phyloP scores from a whole-genome alignment of 2,113 vertebrate genomes.

The Nycticorax nycticorax region DNA sequence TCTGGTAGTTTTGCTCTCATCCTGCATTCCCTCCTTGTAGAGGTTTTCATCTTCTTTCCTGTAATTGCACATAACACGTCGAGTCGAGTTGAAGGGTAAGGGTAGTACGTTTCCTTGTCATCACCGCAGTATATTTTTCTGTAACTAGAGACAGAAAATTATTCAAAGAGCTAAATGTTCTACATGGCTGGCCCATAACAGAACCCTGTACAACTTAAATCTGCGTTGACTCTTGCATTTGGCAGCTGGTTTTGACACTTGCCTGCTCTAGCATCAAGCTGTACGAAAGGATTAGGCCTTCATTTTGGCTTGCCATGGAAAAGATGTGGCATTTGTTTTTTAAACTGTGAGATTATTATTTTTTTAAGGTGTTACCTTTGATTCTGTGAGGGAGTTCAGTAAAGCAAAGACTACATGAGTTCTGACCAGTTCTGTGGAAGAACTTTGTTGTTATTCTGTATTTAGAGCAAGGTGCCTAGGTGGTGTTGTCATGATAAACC shows the following conservation, averaged over 20 bases:
- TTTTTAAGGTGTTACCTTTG: not conserved
- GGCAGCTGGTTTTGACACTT: not conserved
- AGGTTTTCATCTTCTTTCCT: not conserved
- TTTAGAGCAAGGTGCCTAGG: not conserved
- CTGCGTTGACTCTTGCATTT: not conserved
- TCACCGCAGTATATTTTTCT: not conserved
- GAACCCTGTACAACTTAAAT: not conserved
- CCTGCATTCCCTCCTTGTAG: too few relatives aligned
- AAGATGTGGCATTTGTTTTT: not conserved
- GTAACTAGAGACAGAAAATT: too few relatives aligned
- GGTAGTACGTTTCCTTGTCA: not conserved
- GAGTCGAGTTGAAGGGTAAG: not conserved
- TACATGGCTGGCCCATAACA: fast-evolving
- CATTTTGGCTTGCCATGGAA: not conserved
- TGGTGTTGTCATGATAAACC: not conserved
- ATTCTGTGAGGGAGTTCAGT: not conserved
- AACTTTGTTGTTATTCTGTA: not conserved
- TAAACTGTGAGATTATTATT: not conserved
- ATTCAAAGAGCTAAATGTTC: not conserved
- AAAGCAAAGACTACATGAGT: fast-evolving
- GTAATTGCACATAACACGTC: too few relatives aligned
- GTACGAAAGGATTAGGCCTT: fast-evolving
- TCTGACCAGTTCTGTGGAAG: not conserved
- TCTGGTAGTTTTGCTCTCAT: not conserved
- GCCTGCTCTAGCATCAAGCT: not conserved